Base-by-base conservation (phyloP, 2,888 invertebrate genomes). In the Hylaea fasciaria region DNA sequence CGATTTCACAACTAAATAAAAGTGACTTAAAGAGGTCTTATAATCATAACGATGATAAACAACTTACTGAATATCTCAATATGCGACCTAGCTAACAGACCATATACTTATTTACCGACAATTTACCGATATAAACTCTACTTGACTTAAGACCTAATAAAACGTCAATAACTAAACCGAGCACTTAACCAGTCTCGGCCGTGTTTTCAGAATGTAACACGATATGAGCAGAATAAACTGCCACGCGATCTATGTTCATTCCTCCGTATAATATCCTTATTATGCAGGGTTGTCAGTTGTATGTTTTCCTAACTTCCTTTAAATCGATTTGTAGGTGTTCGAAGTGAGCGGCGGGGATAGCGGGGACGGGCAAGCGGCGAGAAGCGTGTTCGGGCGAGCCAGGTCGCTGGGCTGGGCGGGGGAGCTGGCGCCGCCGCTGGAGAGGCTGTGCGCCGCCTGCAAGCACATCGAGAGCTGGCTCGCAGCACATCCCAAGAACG, bases 401-500 rank as follows among this genome's bases (percentile, higher is more conserved):
- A 93, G 96, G 67, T 96, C 97, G 76, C 95, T 96, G 63, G 97
- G 97, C 60, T 98, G 98, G 97, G 95, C 97, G 5, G 95, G 95
- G 39, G 95, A 95, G 68, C 91, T 98, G 68, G 97, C 98, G 32
- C 98, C 98, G 39, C 97, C 98, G 43, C 93, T 98, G 60, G 98
- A 98, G 85, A 93, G 96, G 69, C 94, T 98, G 28, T 98, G 98
- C 86, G 96, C 97, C 67, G 95, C 98, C 59, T 98, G 98, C 93
- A 98, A 98, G 86, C 96, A 97, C 80, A 96, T 98, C 76, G 98
- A 98, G 89, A 96, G 97, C 77, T 98, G 98, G 97, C 93, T 98
- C 52, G 95, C 96, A 49, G 95, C 95, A 50, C 96, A 96, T 78
- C 94, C 96, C 16, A 96, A 96, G 84, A 95, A 97, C 81, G 97